Base-by-base conservation (phyloP, 2,113 vertebrate genomes). In the Erpornis zantholeuca region DNA sequence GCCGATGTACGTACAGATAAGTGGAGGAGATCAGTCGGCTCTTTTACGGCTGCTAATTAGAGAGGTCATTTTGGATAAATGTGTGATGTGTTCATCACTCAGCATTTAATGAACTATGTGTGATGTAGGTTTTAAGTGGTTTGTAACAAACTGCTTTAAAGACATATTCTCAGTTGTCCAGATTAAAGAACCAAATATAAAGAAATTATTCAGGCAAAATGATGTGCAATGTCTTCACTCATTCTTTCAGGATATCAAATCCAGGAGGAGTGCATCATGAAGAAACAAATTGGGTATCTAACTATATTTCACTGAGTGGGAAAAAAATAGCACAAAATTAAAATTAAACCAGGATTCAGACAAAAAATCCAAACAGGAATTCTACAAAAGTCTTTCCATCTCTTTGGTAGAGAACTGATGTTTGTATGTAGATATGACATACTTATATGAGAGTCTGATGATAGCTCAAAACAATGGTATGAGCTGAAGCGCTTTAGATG, bases 11-110 rank as follows among this genome's bases (percentile, higher is more conserved):
- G 0, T 82, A 85, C 64, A 72, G 75, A 65, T 50, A 71, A 77
- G 63, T 90, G 50, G 45, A 75, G 35, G 27, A 91, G 73, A 82
- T 90, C 53, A 93, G 90, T 85, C 49, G 87, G 66, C 38, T 64
- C 65, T 40, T 79, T 76, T 85, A 61, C 40, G 90, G 42, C 59
- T 88, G 85, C 49, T 93, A 90, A 97, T 96, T 90, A 92, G 54
- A 64, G 64, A 72, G 78, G 82, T 65, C 79, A 88, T 73, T 94
- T 76, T 85, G n/a, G 47, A 71, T 60, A 69, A 82, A 90, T 9
- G 31, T 80, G 59, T 89, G 85, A 82, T 88, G 57, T 69, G 36
- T 45, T 93, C 80, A 87, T 86, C 79, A 88, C 45, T 77, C 54
- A 59, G 50, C 18, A 69, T 44, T 77, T 93, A 92, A 94, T 88